phyloP scores from a whole-genome alignment of 2,888 invertebrate genomes.

The Mesorhabditis spiculigera region DNA sequence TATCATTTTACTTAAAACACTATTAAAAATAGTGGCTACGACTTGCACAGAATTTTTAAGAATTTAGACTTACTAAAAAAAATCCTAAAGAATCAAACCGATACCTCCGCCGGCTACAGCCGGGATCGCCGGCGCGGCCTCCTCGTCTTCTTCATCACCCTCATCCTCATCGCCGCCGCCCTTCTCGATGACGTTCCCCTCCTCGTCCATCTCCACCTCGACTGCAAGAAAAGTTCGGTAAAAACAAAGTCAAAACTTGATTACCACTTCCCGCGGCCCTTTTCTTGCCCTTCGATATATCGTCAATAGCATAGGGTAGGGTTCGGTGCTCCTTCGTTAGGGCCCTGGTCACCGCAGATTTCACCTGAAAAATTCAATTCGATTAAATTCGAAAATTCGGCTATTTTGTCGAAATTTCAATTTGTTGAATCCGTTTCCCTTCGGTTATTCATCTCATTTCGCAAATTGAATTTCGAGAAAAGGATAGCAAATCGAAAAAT shows the following conservation, averaged over 20 bases:
- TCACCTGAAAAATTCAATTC: constrained; percentile 69
- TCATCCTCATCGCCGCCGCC: constrained; percentile 32
- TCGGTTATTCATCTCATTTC: too few relatives aligned
- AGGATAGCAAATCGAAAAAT: constrained; percentile 4
- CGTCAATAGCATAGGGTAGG: constrained; percentile 73
- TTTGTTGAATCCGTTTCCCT: too few relatives aligned
- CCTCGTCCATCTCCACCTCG: constrained; percentile 38
- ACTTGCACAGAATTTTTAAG: too few relatives aligned
- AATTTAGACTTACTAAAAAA: too few relatives aligned
- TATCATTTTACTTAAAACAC: too few relatives aligned
- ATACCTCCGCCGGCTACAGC: too few relatives aligned
- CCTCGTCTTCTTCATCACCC: constrained; percentile 27
- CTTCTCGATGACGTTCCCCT: constrained; percentile 37
- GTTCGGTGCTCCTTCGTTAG: constrained; percentile 81
- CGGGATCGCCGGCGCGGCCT: constrained; percentile 11
- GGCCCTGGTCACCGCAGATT: constrained; percentile 85
- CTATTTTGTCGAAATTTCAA: too few relatives aligned
- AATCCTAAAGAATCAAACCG: too few relatives aligned
- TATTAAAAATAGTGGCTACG: too few relatives aligned
- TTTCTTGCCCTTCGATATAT: constrained; percentile 42
- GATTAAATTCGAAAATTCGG: neutral
- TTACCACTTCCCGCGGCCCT: constrained; percentile 11
- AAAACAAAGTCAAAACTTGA: neutral
- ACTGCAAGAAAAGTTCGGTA: constrained; percentile 4
- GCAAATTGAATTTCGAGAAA: neutral